Evolutionary conservation across 2,797 vertebrate genomes (phyloP).

Genomic region (Cyclura pinguis): DNA sequence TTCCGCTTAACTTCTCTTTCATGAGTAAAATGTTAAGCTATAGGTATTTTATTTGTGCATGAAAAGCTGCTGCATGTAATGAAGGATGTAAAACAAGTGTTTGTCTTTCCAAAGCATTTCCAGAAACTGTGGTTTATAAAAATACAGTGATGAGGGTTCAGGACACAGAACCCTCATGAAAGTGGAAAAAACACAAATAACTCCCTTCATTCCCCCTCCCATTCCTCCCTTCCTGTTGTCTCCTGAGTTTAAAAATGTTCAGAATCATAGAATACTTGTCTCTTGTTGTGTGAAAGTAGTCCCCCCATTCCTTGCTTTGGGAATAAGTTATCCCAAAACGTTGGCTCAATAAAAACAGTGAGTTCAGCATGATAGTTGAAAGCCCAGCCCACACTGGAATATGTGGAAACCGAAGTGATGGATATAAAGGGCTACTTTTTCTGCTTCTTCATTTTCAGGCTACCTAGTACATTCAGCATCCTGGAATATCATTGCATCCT

Average conservation of each 20-base stretch:
- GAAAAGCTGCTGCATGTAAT: conserved; percentile 4
- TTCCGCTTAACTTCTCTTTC: conserved; percentile 54
- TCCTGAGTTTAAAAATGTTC: conserved; percentile 44
- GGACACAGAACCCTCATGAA: too few relatives aligned
- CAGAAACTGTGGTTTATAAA: not conserved
- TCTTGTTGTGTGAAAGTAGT: conserved; percentile 37
- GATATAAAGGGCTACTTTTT: conserved; percentile 26
- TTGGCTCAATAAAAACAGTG: conserved; percentile 42
- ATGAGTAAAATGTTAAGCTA: not conserved
- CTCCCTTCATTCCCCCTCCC: too few relatives aligned
- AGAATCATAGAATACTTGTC: conserved; percentile 39
- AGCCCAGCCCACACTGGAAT: not conserved
- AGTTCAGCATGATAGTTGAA: conserved; percentile 26
- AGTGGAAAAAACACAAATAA: too few relatives aligned
- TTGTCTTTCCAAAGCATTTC: conserved; percentile 24
- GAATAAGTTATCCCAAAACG: conserved; percentile 11
- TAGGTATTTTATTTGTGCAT: not conserved
- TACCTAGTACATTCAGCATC: conserved; percentile 42
- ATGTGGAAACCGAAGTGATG: not conserved
- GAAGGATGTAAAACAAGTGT: conserved; percentile 34
- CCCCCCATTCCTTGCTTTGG: conserved; percentile 27
- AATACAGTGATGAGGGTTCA: too few relatives aligned
- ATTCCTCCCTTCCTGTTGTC: not conserved
- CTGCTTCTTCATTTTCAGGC: conserved; percentile 46
- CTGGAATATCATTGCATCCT: conserved; percentile 46